Percentiles rank a stretch among this genome's conserved stretches.
phyloP scores from a whole-genome alignment of 2,888 invertebrate genomes.

The Ectemnius lituratus region DNA sequence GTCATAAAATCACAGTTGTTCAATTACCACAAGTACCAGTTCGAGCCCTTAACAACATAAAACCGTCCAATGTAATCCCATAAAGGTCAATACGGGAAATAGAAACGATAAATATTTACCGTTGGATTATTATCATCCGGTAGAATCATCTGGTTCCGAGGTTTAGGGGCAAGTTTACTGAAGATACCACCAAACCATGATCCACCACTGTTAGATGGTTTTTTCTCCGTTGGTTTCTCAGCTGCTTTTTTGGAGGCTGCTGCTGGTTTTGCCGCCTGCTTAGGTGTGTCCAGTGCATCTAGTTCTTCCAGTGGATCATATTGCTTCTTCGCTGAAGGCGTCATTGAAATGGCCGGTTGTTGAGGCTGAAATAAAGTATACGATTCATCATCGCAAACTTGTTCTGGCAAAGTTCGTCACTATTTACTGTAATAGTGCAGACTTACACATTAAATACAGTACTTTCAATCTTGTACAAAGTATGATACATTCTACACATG shows the following conservation, averaged over 20 bases:
- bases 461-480: background rate
- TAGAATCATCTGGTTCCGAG: conserved; percentile 96
- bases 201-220: conserved; percentile 65
- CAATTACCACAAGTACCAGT: conserved; percentile 72
- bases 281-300: conserved; percentile 72
- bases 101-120: conserved; percentile 80
- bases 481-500: conserved; percentile 1
- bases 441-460: background rate
- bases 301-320: conserved; percentile 76
- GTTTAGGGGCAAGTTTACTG: conserved; percentile 88
- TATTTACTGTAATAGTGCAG: conserved; percentile 45
- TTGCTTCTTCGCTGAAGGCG: conserved; percentile 72
- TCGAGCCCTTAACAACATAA: conserved; percentile 72
- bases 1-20: conserved; percentile 60
- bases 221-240: conserved; percentile 74
- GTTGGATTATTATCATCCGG: conserved; percentile 96
- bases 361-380: conserved; percentile 71
- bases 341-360: conserved; percentile 72
- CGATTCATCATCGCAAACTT: conserved; percentile 63
- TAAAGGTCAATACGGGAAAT: conserved; percentile 1
- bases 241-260: conserved; percentile 54
- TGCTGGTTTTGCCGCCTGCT: conserved; percentile 47
- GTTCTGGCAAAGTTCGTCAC: conserved; percentile 70
- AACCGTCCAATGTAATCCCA: conserved; percentile 53
- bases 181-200: conserved; percentile 92